Evolutionary conservation across 64 coral and sea anemone species (phyloP).

Genomic region (Astreopora myriophthalma): DNA sequence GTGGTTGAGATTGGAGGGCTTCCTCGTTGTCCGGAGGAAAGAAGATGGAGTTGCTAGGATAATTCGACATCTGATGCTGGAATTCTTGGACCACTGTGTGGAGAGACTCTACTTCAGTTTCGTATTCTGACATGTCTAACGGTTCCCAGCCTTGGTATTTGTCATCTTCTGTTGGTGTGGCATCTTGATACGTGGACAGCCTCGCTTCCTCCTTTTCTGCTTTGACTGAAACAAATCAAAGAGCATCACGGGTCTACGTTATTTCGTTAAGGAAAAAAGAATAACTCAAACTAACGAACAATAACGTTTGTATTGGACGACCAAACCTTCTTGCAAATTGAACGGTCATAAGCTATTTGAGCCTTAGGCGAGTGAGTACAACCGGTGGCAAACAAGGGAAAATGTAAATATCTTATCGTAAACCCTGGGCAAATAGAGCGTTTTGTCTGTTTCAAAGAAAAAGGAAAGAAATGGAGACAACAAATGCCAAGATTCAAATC

Average conservation of each 20-base stretch:
- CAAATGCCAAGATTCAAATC: no score
- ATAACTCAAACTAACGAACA: no score
- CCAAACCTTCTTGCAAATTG: no score
- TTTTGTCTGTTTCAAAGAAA: no score
- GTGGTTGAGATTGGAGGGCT: neutral
- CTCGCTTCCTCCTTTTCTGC: neutral
- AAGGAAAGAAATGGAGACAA: no score
- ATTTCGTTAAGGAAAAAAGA: no score
- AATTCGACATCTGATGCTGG: constrained; percentile 8
- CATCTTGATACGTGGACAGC: neutral
- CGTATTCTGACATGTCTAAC: constrained; percentile 63
- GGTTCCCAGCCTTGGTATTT: constrained; percentile 43
- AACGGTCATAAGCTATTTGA: no score
- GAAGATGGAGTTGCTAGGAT: neutral
- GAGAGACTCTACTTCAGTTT: constrained; percentile 26
- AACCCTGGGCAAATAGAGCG: no score
- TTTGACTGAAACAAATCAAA: constrained; percentile 11
- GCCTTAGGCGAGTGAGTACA: no score
- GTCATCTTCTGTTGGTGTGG: neutral
- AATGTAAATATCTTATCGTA: no score
- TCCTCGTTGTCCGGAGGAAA: neutral
- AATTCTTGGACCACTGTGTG: constrained; percentile 54
- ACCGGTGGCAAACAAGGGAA: no score
- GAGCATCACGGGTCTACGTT: neutral
- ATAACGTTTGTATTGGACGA: no score